Evolutionary conservation across 2,888 invertebrate species (phyloP), one percentile per base, ranked within the genome.

Genomic region (Andrena bicolor): DNA sequence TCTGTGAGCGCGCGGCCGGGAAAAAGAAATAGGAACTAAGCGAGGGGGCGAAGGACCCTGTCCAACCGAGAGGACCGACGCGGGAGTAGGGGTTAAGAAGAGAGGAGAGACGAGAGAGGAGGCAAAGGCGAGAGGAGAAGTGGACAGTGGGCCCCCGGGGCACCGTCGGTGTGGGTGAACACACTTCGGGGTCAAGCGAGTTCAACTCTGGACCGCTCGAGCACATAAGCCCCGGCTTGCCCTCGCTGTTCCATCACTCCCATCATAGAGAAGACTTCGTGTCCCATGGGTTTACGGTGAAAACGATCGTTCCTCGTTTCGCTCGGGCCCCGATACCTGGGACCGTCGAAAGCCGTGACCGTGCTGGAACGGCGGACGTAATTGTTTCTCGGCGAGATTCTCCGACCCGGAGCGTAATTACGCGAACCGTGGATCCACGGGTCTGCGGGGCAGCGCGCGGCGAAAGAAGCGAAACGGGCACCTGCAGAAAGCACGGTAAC

Each of bases 161-260:
- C 85, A 73, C 86, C 84, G 86, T 78, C 86, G 88, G 92, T 92
- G 92, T 91, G 90, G 92, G 92, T 92, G 92, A 91, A 88, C 91
- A 92, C 89, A 84, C 86, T 56, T 56, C 84, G 88, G 88, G 92
- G 92, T 92, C 92, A 92, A 90, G 86, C 71, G 92, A 92, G 92
- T 91, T 92, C 92, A 92, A 87, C 89, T 84, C 84, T 85, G 86
- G 89, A 87, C 88, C 86, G 72, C 78, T 87, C 87, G 71, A 73
- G 86, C 89, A 41, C 41, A 86, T 90, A 89, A 88, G 88, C 87
- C 69, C 68, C 81, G 86, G 86, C 41, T 41, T 41, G 41, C 41
- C 41, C 41, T 41, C 41, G 80, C 81, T 86, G 83, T 78, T 86
- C 73, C 60, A 69, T 79, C 84, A 69, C 61, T 63, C 81, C 70